Evolutionary conservation across 2,888 invertebrate genomes (phyloP).

Genomic region (Argyra leucocephala): DNA sequence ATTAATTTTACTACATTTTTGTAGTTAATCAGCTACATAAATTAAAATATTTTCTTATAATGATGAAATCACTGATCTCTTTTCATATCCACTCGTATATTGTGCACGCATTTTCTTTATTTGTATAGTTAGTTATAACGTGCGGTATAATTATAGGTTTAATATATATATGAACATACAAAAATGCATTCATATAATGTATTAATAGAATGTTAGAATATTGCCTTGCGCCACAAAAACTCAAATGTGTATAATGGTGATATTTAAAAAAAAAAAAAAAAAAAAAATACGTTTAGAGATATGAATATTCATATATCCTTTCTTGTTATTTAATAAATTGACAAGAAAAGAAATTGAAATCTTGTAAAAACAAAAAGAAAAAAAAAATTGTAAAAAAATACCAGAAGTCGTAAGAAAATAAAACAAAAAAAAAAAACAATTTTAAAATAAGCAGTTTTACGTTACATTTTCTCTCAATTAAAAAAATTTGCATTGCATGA

Average conservation of each 20-base stretch:
- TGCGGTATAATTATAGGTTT: no score
- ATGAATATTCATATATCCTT: conserved; percentile 6
- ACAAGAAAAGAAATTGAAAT: not conserved
- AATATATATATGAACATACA: not conserved
- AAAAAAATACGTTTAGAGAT: not conserved
- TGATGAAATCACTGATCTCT: no score
- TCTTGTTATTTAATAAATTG: not conserved
- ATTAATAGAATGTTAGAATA: not conserved
- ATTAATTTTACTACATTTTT: no score
- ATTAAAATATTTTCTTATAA: no score
- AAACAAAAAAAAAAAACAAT: not conserved
- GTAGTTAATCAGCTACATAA: no score
- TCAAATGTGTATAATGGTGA: not conserved
- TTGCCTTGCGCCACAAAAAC: not conserved
- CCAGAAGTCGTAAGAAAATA: not conserved
- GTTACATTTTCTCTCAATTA: conserved; percentile 6
- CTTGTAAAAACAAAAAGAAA: not conserved
- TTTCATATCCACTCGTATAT: no score
- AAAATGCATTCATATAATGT: no score
- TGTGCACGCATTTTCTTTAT: no score
- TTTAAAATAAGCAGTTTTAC: not conserved
- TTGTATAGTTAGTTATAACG: no score
- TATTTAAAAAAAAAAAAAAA: not conserved
- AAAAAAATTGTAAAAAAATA: not conserved
- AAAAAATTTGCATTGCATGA: conserved; percentile 3